Evolutionary conservation across 2,797 vertebrate genomes (phyloP), one percentile per base, ranked within the genome.

Genomic region (Aeoliscus strigatus): DNA sequence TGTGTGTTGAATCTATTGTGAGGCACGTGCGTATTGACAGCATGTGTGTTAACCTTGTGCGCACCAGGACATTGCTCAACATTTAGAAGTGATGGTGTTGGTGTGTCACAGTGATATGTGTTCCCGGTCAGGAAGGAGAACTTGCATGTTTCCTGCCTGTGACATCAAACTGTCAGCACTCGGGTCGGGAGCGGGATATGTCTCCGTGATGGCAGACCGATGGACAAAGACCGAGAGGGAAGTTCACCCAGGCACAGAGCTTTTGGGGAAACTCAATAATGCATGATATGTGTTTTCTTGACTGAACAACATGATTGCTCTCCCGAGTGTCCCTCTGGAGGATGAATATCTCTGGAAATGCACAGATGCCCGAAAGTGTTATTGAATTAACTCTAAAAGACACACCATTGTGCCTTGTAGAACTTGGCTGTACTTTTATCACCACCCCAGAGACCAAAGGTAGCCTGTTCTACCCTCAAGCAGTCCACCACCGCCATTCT

Each of bases 11-110:
- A 17, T 27, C 29, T 35, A n/a, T 18, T 24, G 14, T 27, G 14
- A 17, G 14, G 8, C 18, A n/a, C 9, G 8, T 9, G 6, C 18
- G 12, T 51, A 16, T 27, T 24, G 65, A 17, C 46, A 49, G 47
- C 46, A 61, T 55, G 40, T 56, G 27, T 39, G 39, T 47, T 56
- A 42, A 33, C 63, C 24, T 44, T 63, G 67, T 75, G 63, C 51
- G 61, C 58, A 55, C 51, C 31, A 37, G 73, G 73, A 75, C 68
- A 43, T 73, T 79, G 56, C 70, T 76, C 66, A 80, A 80, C 71
- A 65, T 51, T 70, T 37, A 44, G 41, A 58, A 26, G 47, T 9
- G 21, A 54, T 36, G 58, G 56, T 73, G 64, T n/a, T n/a, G n/a
- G n/a, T n/a, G 60, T 52, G 61, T 26, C 67, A 70, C 53, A 43